Percentiles rank a stretch among this genome's conserved stretches.
Conservation (phyloP, 2,797 vertebrate species). For the Micropoecilia bifurca region DNA sequence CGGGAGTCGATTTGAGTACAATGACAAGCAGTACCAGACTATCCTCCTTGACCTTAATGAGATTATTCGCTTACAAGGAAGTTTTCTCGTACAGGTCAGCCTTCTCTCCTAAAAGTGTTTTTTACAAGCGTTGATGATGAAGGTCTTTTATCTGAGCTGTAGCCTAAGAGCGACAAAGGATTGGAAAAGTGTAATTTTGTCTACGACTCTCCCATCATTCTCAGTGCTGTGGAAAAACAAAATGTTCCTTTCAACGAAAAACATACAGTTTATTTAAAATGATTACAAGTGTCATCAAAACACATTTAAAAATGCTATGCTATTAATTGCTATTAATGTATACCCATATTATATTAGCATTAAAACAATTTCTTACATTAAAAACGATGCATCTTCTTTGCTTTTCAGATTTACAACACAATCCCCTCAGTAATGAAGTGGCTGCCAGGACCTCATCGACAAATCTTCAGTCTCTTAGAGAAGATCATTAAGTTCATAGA, state of each 20-base stretch:
- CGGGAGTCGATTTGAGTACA: conserved; percentile 69
- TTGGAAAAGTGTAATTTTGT: neutral
- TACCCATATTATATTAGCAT: neutral
- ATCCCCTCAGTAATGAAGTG: conserved; percentile 64
- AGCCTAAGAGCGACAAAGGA: neutral
- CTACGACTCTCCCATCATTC: neutral
- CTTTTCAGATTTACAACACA: conserved; percentile 63
- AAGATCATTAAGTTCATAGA: conserved; percentile 38
- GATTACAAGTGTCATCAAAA: neutral
- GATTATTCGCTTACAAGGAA: conserved; percentile 24
- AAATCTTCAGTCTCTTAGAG: conserved; percentile 26
- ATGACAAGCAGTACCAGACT: conserved; percentile 37
- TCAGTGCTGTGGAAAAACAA: neutral
- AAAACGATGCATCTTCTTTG: neutral
- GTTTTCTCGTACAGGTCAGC: conserved; percentile 54
- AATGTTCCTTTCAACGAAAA: neutral
- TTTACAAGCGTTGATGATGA: neutral
- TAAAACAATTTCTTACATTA: neutral
- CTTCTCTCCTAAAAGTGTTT: neutral
- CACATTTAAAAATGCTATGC: neutral
- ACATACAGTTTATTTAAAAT: neutral
- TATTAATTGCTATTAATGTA: neutral
- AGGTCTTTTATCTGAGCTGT: neutral
- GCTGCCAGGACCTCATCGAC: conserved; percentile 72
- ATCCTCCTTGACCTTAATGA: conserved; percentile 48